Evolutionary conservation across 2,113 vertebrate genomes (phyloP), one percentile per base, ranked within the genome.

Genomic region (Pterophyllum scalare): DNA sequence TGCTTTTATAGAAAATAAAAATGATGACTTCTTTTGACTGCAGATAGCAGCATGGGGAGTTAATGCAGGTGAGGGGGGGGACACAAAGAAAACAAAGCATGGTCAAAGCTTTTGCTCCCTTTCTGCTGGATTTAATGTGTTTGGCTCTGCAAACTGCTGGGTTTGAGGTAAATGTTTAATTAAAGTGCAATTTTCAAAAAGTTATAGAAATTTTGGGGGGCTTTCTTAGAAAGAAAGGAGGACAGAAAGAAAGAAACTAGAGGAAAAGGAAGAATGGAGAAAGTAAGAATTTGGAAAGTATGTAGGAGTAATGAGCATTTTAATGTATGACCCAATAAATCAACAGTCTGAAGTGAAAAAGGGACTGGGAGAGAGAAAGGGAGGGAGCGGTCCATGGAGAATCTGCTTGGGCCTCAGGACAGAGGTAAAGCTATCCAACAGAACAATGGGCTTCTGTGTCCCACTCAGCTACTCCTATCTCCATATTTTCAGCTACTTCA

Each of bases 371-470:
- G 52, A 35, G 46, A 67, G 80, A 72, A 74, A n/a, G 82, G 74
- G 88, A 65, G 84, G 58, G 77, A 81, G 80, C 64, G 65, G 85
- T 91, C 93, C 89, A 54, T 89, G 58, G 94, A 94, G 93, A 91
- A 87, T 91, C 79, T 88, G 87, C 86, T 60, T n/a, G 75, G 94
- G 94, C 92, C 92, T 89, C 88, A 87, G 94, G 93, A 96, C 83
- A 86, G 92, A 96, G 93, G 92, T 89, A 91, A 94, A 94, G 83
- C 95, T 92, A 95, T 95, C 94, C 94, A 93, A 95, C 93, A 95
- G 92, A 96, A 99, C 97, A 98, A 97, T 96, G 96, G 96, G 88
- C 96, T 96, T 96, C 97, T 97, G 95, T 97, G 95, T 96, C 95
- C 94, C 95, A 83, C 96, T 94, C 95, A 86, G 87, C 95, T 95